A percentile compares a stretch with the other conserved stretches of the same genome.
These are phyloP conservation scores for Sebastes vulpes DNA, from an alignment of 2,797 vertebrate genomes.

Conservation along the genomic window DNA sequence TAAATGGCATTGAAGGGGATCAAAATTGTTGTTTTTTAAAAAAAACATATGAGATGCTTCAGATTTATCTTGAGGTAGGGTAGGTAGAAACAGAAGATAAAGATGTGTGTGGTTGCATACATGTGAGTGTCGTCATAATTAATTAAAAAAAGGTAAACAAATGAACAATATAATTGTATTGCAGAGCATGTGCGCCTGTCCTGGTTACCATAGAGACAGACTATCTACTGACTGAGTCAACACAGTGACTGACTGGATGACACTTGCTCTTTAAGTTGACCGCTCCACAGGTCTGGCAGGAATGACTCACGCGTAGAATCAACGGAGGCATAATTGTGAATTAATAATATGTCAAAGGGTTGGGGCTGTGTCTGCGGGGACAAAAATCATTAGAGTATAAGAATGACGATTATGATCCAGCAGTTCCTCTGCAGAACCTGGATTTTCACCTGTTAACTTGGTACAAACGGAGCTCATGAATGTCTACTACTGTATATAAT, in stretches of 20 bases:
- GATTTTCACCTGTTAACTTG: constrained; percentile 49
- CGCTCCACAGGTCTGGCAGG: constrained; percentile 52
- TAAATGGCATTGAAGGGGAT: neutral
- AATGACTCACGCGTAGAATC: constrained; percentile 45
- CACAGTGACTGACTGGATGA: constrained; percentile 70
- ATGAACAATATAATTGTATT: constrained; percentile 48
- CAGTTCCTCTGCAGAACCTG: constrained; percentile 13
- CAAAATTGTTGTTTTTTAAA: neutral
- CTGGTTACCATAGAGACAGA: constrained; percentile 82
- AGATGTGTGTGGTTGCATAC: neutral
- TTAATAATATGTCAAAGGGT: constrained; percentile 39
- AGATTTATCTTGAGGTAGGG: neutral
- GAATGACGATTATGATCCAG: constrained; percentile 10
- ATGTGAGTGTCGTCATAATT: neutral
- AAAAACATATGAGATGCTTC: neutral
- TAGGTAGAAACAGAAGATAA: neutral
- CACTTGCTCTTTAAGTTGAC: constrained; percentile 77
- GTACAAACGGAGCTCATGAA: constrained; percentile 53
- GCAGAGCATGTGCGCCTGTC: constrained; percentile 50
- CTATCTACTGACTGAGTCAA: constrained; percentile 72
- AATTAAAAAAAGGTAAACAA: neutral
- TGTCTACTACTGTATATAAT: constrained; percentile 28
- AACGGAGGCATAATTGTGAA: constrained; percentile 44
- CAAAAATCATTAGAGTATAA: neutral
- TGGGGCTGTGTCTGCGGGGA: constrained; percentile 3